A percentile compares a stretch with the other conserved stretches of the same genome.
Conservation (phyloP, 2,113 vertebrate species). For the Corydoras maculifer region DNA sequence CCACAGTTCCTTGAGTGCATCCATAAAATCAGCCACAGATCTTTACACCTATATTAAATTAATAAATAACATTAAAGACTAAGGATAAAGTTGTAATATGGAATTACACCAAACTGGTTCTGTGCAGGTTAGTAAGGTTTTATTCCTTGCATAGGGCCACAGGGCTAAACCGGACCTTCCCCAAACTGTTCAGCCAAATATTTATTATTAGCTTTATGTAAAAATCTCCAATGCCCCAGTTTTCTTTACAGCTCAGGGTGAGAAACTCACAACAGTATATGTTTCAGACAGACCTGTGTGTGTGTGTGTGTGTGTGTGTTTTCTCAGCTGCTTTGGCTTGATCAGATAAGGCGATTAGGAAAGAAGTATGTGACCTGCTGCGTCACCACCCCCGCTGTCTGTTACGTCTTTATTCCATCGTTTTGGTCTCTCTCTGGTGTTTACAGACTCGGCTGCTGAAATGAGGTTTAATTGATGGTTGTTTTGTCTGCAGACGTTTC, state of each 20-base stretch:
- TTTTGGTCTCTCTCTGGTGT: neutral
- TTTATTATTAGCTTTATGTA: too few relatives aligned
- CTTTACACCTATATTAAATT: too few relatives aligned
- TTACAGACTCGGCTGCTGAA: neutral
- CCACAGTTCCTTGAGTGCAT: too few relatives aligned
- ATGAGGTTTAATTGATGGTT: neutral
- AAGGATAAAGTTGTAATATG: too few relatives aligned
- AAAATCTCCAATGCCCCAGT: too few relatives aligned
- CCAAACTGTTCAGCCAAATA: too few relatives aligned
- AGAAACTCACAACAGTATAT: neutral
- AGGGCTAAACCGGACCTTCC: too few relatives aligned
- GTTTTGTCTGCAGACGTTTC: neutral
- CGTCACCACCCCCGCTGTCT: constrained; percentile 11
- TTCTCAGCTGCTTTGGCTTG: constrained; percentile 33
- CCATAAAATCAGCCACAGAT: too few relatives aligned
- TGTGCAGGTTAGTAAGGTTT: too few relatives aligned
- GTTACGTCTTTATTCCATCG: neutral
- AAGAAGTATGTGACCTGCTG: neutral
- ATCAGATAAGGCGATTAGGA: constrained; percentile 42
- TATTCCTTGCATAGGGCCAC: too few relatives aligned
- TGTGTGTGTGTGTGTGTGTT: constrained; percentile 18
- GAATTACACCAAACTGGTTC: too few relatives aligned
- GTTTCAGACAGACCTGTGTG: constrained; percentile 1
- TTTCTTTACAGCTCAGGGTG: neutral
- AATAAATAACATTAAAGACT: too few relatives aligned